Percentiles rank a stretch among this genome's conserved stretches.
Evolutionary conservation across 1,140 invertebrate genomes (phyloP).

Genomic region (Tachypleus tridentatus): DNA sequence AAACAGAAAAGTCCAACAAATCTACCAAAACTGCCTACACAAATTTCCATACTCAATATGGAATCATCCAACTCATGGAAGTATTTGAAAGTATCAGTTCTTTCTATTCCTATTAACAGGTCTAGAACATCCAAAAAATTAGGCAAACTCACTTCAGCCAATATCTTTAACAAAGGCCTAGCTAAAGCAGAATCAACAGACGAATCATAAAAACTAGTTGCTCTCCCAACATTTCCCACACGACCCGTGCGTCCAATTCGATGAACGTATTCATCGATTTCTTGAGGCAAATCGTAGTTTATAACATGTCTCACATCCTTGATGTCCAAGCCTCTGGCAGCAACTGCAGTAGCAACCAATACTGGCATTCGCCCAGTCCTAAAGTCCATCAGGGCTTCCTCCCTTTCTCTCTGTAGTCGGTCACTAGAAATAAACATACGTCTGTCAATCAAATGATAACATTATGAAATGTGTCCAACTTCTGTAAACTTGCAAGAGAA

Average conservation of each 20-base stretch:
- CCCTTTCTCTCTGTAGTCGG: slow-evolving; percentile 72
- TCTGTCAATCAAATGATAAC: slow-evolving; percentile 50
- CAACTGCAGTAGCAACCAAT: slow-evolving; percentile 82
- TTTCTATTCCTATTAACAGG: background rate
- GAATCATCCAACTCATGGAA: background rate
- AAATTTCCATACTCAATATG: background rate
- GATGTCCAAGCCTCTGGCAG: slow-evolving; percentile 75
- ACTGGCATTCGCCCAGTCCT: slow-evolving; percentile 55
- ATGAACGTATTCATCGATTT: slow-evolving; percentile 88
- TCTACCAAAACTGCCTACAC: background rate
- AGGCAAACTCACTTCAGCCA: slow-evolving; percentile 38
- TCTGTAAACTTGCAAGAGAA: background rate
- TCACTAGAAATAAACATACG: slow-evolving; percentile 84
- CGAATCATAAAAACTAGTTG: slow-evolving; percentile 72
- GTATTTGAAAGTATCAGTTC: background rate
- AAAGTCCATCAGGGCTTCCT: slow-evolving; percentile 75
- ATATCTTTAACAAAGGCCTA: slow-evolving; percentile 52
- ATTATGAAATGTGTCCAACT: slow-evolving; percentile 45
- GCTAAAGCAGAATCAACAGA: slow-evolving; percentile 47
- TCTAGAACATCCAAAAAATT: slow-evolving; percentile 4
- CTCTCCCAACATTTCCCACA: slow-evolving; percentile 78
- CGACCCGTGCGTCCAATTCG: slow-evolving; percentile 88
- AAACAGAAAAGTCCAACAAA: background rate
- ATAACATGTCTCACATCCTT: slow-evolving; percentile 72
- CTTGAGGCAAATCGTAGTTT: slow-evolving; percentile 79